These are phyloP conservation scores for Leptinotarsa peninsularis DNA, from an alignment of 2,888 invertebrate genomes.

Conservation along the genomic window DNA sequence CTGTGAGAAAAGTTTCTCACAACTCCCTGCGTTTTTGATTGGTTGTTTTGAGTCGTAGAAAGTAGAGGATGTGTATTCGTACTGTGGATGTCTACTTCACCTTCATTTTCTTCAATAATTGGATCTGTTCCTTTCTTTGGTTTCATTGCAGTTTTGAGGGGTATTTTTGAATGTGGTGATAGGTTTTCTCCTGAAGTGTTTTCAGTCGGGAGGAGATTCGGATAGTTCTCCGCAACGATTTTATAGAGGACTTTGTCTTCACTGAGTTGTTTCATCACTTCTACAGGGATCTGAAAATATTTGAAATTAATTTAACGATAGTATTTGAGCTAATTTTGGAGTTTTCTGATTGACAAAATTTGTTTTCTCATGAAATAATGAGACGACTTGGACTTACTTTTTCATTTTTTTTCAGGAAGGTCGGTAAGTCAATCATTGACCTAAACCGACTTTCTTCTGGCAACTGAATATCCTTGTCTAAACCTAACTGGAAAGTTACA, in stretches of 20 bases:
- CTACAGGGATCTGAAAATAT: slow-evolving; percentile 72
- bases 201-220: slow-evolving; percentile 73
- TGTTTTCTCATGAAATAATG: neutral
- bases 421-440: slow-evolving; percentile 81
- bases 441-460: slow-evolving; percentile 71
- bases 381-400: slow-evolving; percentile 67
- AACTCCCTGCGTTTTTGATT: slow-evolving; percentile 57
- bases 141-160: slow-evolving; percentile 75
- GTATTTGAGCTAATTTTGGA: no score
- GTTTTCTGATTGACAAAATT: no score
- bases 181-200: slow-evolving; percentile 76
- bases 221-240: slow-evolving; percentile 80
- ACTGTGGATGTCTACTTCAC: slow-evolving; percentile 22
- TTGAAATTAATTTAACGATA: neutral
- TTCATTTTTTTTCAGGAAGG: slow-evolving; percentile 77
- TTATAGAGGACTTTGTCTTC: slow-evolving; percentile 77
- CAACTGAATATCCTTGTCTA: slow-evolving; percentile 73
- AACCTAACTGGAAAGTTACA: slow-evolving; percentile 74
- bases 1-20: slow-evolving; percentile 66
- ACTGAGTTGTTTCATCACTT: slow-evolving; percentile 73
- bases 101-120: slow-evolving; percentile 36
- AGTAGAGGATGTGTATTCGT: slow-evolving; percentile 49
- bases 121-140: slow-evolving; percentile 63
- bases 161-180: slow-evolving; percentile 65
- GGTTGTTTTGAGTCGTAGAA: slow-evolving; percentile 46